A percentile compares a stretch with the other conserved stretches of the same genome.
Conservation (phyloP, 2,888 invertebrate species). For the Drosophila borborema region DNA sequence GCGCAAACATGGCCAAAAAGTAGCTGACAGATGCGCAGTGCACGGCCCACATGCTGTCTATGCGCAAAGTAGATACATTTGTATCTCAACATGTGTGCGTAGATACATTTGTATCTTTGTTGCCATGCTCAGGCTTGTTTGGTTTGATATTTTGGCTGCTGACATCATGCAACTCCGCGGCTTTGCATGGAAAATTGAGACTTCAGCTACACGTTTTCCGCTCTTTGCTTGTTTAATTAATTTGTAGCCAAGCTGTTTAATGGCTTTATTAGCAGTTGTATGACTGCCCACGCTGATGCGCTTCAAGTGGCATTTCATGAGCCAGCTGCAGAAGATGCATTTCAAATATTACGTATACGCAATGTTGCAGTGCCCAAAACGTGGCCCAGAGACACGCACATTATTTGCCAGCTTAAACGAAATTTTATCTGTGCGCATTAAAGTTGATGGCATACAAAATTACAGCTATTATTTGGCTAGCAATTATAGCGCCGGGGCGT, state of each 20-base stretch:
- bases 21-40: slow-evolving; percentile 60
- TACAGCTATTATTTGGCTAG: slow-evolving; percentile 69
- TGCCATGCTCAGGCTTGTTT: neutral
- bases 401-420: slow-evolving; percentile 70
- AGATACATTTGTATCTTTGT: slow-evolving; percentile 14
- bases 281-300: slow-evolving; percentile 67
- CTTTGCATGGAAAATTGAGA: slow-evolving; percentile 66
- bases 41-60: slow-evolving; percentile 42
- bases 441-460: slow-evolving; percentile 73
- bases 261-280: slow-evolving; percentile 66
- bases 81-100: slow-evolving; percentile 10
- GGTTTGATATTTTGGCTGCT: slow-evolving; percentile 52
- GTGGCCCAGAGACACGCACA: slow-evolving; percentile 34
- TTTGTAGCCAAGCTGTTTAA: slow-evolving; percentile 64
- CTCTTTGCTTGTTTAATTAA: slow-evolving; percentile 70
- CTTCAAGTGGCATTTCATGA: slow-evolving; percentile 36
- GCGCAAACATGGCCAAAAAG: slow-evolving; percentile 36
- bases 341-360: slow-evolving; percentile 73
- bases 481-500: slow-evolving; percentile 64
- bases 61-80: slow-evolving; percentile 19
- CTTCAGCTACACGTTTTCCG: slow-evolving; percentile 5
- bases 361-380: slow-evolving; percentile 41
- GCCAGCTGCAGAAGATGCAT: slow-evolving; percentile 55
- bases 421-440: slow-evolving; percentile 78
- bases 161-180: slow-evolving; percentile 65